phyloP scores from a whole-genome alignment of 1,140 invertebrate species.

The Muscidifurax raptorellus region DNA sequence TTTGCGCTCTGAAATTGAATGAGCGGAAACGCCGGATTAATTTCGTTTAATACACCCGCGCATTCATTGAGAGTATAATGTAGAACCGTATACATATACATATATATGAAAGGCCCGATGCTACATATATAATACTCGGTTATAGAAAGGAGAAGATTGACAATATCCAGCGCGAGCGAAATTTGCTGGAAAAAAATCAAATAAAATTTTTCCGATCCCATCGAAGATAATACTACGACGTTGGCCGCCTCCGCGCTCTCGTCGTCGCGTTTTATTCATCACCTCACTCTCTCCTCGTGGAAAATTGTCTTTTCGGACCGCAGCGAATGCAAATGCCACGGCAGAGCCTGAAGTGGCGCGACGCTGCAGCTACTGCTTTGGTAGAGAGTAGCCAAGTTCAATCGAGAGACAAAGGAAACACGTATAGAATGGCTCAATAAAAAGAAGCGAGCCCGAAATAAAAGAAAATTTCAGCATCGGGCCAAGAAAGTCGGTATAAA shows the following conservation, averaged over 20 bases:
- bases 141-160: neutral
- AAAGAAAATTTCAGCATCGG: neutral
- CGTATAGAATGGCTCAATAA: slow-evolving; percentile 17
- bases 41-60: neutral
- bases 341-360: neutral
- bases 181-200: neutral
- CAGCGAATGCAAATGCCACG: slow-evolving; percentile 32
- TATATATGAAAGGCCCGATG: neutral
- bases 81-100: neutral
- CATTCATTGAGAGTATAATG: neutral
- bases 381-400: slow-evolving; percentile 13
- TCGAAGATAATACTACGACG: neutral
- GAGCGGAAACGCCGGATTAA: neutral
- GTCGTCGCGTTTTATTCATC: slow-evolving; percentile 37
- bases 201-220: slow-evolving; percentile 8
- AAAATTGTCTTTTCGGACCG: slow-evolving; percentile 35
- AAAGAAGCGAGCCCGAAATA: slow-evolving; percentile 9
- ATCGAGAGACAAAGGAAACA: slow-evolving; percentile 40
- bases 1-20: neutral
- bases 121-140: neutral
- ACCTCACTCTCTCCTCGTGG: neutral
- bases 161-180: neutral
- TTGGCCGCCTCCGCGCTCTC: neutral
- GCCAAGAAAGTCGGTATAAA: neutral
- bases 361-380: neutral